A percentile compares a stretch with the other conserved stretches of the same genome.
phyloP scores from a whole-genome alignment of 2,888 invertebrate genomes.

The Alitta virens region DNA sequence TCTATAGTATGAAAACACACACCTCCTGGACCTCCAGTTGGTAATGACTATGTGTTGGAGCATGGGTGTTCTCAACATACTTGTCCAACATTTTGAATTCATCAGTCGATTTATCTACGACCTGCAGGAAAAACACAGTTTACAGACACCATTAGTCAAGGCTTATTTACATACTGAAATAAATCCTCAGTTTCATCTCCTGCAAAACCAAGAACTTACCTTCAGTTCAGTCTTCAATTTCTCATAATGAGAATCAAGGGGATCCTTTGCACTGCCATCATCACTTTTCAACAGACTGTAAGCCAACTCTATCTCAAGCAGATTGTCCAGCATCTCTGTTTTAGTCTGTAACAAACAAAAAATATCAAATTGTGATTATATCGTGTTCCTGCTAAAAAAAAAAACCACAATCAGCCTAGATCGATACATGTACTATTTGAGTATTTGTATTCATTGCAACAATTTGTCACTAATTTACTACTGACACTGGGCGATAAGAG shows the following conservation, averaged over 20 bases:
- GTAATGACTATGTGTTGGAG: slow-evolving; percentile 78
- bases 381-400: too few relatives aligned
- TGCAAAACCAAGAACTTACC: too few relatives aligned
- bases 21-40: slow-evolving; percentile 69
- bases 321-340: slow-evolving; percentile 83
- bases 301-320: slow-evolving; percentile 93
- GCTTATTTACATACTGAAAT: too few relatives aligned
- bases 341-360: slow-evolving; percentile 62
- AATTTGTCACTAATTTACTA: too few relatives aligned
- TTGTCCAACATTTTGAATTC: slow-evolving; percentile 74
- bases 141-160: background rate
- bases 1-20: slow-evolving; percentile 23
- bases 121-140: slow-evolving; percentile 45
- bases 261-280: slow-evolving; percentile 61
- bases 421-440: too few relatives aligned
- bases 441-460: too few relatives aligned
- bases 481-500: too few relatives aligned
- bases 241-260: slow-evolving; percentile 82
- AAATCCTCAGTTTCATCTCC: too few relatives aligned
- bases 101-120: slow-evolving; percentile 65
- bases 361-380: too few relatives aligned
- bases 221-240: slow-evolving; percentile 81
- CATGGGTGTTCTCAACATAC: slow-evolving; percentile 90
- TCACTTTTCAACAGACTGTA: slow-evolving; percentile 76
- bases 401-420: too few relatives aligned